A percentile compares a stretch with the other conserved stretches of the same genome.
Conservation (phyloP, 92 coral and sea anemone species). For the Epizoanthus scotinus region DNA sequence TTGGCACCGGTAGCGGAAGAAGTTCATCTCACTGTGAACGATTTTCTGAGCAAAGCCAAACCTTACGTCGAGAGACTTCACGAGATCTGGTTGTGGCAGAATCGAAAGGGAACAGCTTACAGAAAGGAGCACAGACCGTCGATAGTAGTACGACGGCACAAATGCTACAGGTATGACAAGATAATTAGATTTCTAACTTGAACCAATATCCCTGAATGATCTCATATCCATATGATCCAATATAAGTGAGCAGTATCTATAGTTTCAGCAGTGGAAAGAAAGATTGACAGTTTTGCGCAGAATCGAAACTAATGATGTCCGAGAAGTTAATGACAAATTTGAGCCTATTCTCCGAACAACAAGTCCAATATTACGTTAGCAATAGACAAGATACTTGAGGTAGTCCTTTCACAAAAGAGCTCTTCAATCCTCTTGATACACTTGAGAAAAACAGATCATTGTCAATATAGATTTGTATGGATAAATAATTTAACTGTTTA, state of each 20-base stretch:
- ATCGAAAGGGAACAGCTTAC: slow-evolving; percentile 88
- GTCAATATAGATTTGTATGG: slow-evolving; percentile 49
- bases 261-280: slow-evolving; percentile 27
- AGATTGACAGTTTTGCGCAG: slow-evolving; percentile 11
- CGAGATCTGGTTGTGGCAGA: slow-evolving; percentile 99
- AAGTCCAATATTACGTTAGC: slow-evolving; percentile 2
- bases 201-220: neutral
- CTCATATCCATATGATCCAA: neutral
- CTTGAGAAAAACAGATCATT: slow-evolving; percentile 43
- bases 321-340: slow-evolving; percentile 6
- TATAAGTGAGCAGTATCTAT: neutral
- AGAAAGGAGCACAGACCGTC: slow-evolving; percentile 97
- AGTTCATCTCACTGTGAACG: slow-evolving; percentile 83
- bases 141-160: slow-evolving; percentile 88
- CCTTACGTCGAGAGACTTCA: slow-evolving; percentile 97
- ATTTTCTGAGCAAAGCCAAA: slow-evolving; percentile 97
- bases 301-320: slow-evolving; percentile 17
- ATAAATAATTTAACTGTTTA: slow-evolving; percentile 48
- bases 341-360: slow-evolving; percentile 24
- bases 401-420: slow-evolving; percentile 24
- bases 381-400: slow-evolving; percentile 13
- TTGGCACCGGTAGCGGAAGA: slow-evolving; percentile 92
- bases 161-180: slow-evolving; percentile 86
- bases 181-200: slow-evolving; percentile 7
- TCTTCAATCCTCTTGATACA: slow-evolving; percentile 37